A percentile compares a stretch with the other conserved stretches of the same genome.
phyloP scores from a whole-genome alignment of 1,140 invertebrate genomes.

The Olivierus martensii region DNA sequence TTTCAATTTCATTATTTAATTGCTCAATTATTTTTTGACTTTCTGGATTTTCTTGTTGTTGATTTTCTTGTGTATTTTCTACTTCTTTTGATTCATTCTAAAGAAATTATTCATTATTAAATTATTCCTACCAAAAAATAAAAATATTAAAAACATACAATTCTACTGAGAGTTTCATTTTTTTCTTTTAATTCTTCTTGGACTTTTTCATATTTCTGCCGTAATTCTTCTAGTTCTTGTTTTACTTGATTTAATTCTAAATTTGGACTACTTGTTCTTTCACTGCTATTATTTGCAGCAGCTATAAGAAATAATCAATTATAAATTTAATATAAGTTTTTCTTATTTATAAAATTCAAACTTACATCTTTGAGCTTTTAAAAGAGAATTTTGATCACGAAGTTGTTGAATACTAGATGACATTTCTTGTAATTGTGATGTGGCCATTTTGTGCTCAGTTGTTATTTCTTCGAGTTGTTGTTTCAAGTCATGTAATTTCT shows the following conservation, averaged over 20 bases:
- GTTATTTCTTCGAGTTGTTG: constrained; percentile 28
- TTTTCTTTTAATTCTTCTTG: constrained; percentile 19
- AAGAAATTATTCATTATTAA: neutral
- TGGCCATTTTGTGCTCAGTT: constrained; percentile 20
- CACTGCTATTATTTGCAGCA: constrained; percentile 6
- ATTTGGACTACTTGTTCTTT: constrained; percentile 1
- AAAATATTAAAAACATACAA: neutral
- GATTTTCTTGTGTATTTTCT: constrained; percentile 22
- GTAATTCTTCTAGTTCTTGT: constrained; percentile 13
- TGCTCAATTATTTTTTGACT: constrained; percentile 24
- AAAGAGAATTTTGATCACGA: constrained; percentile 71
- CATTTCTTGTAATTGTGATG: constrained; percentile 54
- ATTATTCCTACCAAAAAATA: neutral
- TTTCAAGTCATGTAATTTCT: constrained; percentile 48
- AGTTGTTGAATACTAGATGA: constrained; percentile 54
- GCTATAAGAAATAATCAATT: constrained; percentile 1
- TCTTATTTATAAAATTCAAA: no score
- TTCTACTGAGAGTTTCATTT: constrained; percentile 13
- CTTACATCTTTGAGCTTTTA: constrained; percentile 43
- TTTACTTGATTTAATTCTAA: constrained; percentile 8
- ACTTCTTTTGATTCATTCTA: constrained; percentile 17
- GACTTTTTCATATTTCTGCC: constrained; percentile 1
- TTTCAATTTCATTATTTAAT: neutral
- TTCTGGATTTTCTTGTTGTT: constrained; percentile 28
- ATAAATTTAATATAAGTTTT: no score